Base-by-base conservation (phyloP, 2,797 vertebrate species). In the Philypnodon macrostomus region DNA sequence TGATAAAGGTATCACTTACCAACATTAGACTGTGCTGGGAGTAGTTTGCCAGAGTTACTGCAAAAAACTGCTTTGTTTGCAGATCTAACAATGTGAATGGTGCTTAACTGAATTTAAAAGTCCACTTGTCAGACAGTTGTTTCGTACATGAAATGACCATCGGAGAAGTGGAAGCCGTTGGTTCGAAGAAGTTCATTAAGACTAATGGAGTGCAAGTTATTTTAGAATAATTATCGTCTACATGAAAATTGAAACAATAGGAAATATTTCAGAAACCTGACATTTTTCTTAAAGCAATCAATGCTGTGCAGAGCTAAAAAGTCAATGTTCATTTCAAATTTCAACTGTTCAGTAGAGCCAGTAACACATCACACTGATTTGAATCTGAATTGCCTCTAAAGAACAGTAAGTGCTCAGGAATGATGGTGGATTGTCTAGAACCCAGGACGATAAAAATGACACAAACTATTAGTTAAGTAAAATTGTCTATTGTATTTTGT, bases 281-380 rank as follows among this genome's bases (percentile, higher is more conserved):
- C 58, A 76, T 80, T 77, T 53, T 63, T 90, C 90, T 87, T 91
- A 90, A 91, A 90, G 88, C 88, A 92, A 82, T 84, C 77, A 82
- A 87, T 80, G 84, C 68, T n/a, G 70, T 55, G 64, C 49, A 27
- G 75, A 58, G 63, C 60, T 38, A 67, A 71, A 75, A 29, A 29
- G 8, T 29, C 27, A 29, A 11, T 29, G 27, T 11, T 29, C 27
- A 33, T 33, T 13, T 15, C 13, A 33, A 33, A 14, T 7, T 1
- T 14, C 13, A 34, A 24, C 31, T 21, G 13, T 13, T 26, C 24
- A 18, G 29, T 32, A 31, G 31, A 32, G 31, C 27, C 7, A 30
- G 27, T 30, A 30, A 30, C 27, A 8, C 3, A 23, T 23, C 21
- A 23, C 21, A 23, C 21, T 3, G 3, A 23, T 23, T 23, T n/a